Conservation (phyloP, 2,113 vertebrate species). For the Dicrurus megarhynchus region DNA sequence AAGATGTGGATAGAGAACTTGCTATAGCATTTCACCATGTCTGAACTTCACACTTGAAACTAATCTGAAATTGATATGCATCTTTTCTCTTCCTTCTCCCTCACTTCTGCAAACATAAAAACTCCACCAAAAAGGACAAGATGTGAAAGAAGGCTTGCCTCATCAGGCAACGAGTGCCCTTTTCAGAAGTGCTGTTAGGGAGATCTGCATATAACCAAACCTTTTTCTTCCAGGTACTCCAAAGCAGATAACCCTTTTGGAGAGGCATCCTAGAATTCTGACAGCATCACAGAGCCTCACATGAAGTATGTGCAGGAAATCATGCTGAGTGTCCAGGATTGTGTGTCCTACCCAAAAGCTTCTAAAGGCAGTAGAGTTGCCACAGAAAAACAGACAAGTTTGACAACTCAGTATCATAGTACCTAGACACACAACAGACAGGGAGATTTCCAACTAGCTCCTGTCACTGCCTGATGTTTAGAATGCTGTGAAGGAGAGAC, state of each 20-base stretch:
- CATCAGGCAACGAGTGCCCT: neutral
- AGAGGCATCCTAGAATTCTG: neutral
- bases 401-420: neutral
- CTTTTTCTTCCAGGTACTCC: neutral
- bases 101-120: neutral
- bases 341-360: neutral
- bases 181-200: neutral
- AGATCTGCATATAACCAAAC: neutral
- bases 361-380: neutral
- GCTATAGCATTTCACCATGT: neutral
- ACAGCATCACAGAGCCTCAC: neutral
- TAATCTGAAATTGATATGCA: neutral
- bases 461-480: neutral
- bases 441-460: neutral
- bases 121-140: neutral
- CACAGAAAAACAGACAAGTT: neutral
- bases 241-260: neutral
- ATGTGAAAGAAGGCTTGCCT: neutral
- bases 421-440: neutral
- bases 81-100: neutral
- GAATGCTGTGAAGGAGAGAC: neutral
- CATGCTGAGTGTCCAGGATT: neutral
- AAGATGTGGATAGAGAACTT: neutral
- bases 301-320: neutral
- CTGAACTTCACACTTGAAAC: neutral